Evolutionary conservation across 2,113 vertebrate species (phyloP), one percentile per base, ranked within the genome.

Genomic region (Acanthisitta chloris): DNA sequence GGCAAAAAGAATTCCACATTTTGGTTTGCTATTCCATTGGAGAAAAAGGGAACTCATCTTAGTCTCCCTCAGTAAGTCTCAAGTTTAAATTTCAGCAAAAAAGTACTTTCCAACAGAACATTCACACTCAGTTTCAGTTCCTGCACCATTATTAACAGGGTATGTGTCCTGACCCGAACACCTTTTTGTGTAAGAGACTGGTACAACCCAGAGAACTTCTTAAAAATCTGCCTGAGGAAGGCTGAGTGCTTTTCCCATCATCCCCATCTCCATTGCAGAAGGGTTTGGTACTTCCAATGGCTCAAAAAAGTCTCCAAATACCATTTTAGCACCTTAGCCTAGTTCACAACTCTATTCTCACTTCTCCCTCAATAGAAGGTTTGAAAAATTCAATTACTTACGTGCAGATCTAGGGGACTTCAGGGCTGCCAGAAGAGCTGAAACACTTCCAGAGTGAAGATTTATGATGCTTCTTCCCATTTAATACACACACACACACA

Each of bases 221-320:
- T 5, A 6, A 33, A 67, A 42, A 33, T 5, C 43, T 36, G 36
- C 23, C 51, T 31, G 26, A 77, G 52, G 48, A 78, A 43, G 12
- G 3, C 4, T 1, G 24, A 88, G 17, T 15, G 23, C 17, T 81
- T 45, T 38, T 33, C 45, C 61, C 8, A 2, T 38, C 23, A 55
- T 3, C 23, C 31, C 46, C 21, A 26, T 1, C 3, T 3, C 28
- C 36, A 6, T 1, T 17, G 19, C n/a, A n/a, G 36, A 36, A 38
- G 62, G 2, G 5, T 16, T 29, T 18, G 20, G 26, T 62, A 34
- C 59, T 74, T 54, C 17, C 9, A 74, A 18, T 0, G 1, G 49
- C 55, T 43, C 62, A 33, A 65, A 77, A 36, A 69, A 55, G 48
- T 8, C 34, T 67, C 28, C 67, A 45, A 49, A 13, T 5, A 18